Base-by-base conservation (phyloP, 2,888 invertebrate genomes). In the Volucella inanis region DNA sequence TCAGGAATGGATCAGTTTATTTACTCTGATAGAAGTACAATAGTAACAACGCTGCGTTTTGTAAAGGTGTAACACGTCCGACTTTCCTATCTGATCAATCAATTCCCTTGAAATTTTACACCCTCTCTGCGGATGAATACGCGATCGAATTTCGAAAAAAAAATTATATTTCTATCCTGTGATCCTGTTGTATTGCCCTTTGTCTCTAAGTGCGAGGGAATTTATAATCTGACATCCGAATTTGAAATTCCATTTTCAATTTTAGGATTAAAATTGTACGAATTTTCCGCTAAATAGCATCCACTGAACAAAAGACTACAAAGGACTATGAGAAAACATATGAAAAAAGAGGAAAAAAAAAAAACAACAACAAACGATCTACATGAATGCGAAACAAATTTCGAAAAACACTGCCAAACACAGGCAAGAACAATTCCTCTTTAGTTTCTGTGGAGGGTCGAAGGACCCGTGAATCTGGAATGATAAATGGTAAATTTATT, bases 401-500 rank as follows among this genome's bases (percentile, higher is more conserved):
- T 74, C 8, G 3, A 8, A 57, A 59, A 57, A 15, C 3, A 47
- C 15, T 22, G 12, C 22, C 43, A 47, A 39, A n/a, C 3, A 50
- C 39, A 54, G 6, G 11, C 45, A 54, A n/a, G 22, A 39, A 55
- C 45, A 65, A 65, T 75, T 65, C 65, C 75, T 75, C 75, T 75
- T 50, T 65, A 75, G 54, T 38, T n/a, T 15, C 11, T 12, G 38
- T 2, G 15, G 18, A 38, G 12, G 57, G 11, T 22, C 22, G 45
- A 38, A n/a, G n/a, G 18, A 61, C 41, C 67, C 71, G 67, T 72
- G 64, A n/a, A n/a, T n/a, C n/a, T n/a, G n/a, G 43, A 67, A 81
- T 85, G 85, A 85, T 85, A 77, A 85, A 85, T 81, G 80, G 80
- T 85, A 76, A 85, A 85, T 85, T 85, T 85, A 85, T 85, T 85